phyloP scores from a whole-genome alignment of 2,888 invertebrate genomes.

The Caenorhabditis doughertyi region DNA sequence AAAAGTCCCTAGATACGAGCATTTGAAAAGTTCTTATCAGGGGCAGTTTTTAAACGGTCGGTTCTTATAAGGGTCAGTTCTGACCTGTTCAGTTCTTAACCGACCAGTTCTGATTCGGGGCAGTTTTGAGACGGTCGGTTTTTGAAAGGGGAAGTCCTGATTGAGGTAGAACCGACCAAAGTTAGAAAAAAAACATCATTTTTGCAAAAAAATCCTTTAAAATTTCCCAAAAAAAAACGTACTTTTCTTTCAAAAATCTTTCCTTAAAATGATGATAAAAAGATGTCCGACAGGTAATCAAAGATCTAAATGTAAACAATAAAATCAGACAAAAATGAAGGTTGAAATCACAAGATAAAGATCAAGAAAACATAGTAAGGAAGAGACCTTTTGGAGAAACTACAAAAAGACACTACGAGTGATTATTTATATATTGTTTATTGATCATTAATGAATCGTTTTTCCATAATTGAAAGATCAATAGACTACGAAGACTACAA shows the following conservation, averaged over 20 bases:
- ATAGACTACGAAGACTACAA: too few relatives aligned
- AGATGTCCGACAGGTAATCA: neutral
- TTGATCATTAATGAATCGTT: slow-evolving; percentile 1
- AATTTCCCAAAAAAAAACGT: neutral
- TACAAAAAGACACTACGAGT: slow-evolving; percentile 3
- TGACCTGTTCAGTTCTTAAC: too few relatives aligned
- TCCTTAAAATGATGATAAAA: neutral
- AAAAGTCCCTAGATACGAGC: too few relatives aligned
- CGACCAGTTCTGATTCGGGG: too few relatives aligned
- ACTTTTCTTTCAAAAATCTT: too few relatives aligned
- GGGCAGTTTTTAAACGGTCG: too few relatives aligned
- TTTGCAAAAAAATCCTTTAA: neutral
- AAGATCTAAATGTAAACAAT: slow-evolving; percentile 4
- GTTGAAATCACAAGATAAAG: neutral
- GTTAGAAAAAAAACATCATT: too few relatives aligned
- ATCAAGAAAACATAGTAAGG: neutral
- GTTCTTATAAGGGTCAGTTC: too few relatives aligned
- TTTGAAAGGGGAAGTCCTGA: too few relatives aligned
- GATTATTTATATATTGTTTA: neutral
- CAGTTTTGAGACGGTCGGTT: too few relatives aligned
- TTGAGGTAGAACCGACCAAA: too few relatives aligned
- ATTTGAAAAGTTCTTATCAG: too few relatives aligned
- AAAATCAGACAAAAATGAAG: slow-evolving; percentile 11
- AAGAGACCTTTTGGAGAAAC: neutral
- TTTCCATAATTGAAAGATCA: neutral